These are phyloP conservation scores for Crotalus helleri DNA, from an alignment of 2,113 vertebrate species.

Conservation along the genomic window DNA sequence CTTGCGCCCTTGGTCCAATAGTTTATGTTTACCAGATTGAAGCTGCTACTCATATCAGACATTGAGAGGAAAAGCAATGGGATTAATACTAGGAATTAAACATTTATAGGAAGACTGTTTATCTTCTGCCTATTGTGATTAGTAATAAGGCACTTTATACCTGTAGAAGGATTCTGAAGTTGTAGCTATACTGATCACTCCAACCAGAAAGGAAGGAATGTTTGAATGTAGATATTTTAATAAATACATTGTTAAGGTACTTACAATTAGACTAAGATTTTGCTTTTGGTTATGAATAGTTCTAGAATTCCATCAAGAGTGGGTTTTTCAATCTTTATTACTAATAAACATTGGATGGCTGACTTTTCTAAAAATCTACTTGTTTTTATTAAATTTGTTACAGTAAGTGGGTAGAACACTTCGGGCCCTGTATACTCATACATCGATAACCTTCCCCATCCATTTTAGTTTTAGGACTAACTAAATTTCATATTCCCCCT, in stretches of 20 bases:
- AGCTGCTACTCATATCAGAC: neutral
- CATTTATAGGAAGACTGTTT: neutral
- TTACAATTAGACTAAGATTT: neutral
- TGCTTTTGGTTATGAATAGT: neutral
- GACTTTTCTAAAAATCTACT: neutral
- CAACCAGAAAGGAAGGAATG: neutral
- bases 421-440: neutral
- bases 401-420: neutral
- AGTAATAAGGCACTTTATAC: neutral
- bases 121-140: neutral
- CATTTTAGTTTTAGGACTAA: neutral
- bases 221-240: neutral
- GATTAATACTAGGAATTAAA: neutral
- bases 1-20: neutral
- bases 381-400: neutral
- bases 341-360: neutral
- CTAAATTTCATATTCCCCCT: neutral
- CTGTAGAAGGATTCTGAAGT: neutral
- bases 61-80: neutral
- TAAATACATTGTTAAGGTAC: neutral
- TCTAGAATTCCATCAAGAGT: neutral
- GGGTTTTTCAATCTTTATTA: neutral
- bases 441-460: neutral
- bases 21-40: neutral
- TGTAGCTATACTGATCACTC: neutral